A percentile compares a stretch with the other conserved stretches of the same genome.
Evolutionary conservation across 2,888 invertebrate genomes (phyloP).

Genomic region (Trissoscelio sp.): DNA sequence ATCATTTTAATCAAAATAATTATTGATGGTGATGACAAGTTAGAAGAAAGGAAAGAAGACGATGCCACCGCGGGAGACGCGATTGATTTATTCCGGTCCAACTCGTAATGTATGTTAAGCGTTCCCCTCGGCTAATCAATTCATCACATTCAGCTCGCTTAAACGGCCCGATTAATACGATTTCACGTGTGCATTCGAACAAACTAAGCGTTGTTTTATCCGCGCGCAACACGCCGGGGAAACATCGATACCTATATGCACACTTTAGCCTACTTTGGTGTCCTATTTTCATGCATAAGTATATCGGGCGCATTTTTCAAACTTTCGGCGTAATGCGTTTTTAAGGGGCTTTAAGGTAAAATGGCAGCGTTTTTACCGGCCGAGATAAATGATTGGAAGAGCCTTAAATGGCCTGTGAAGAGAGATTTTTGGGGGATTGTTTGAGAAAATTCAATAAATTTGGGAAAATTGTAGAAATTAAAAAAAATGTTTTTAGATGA

Average conservation of each 20-base stretch:
- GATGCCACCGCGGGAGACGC: background rate
- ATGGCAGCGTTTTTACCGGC: background rate
- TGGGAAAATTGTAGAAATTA: too few species aligned
- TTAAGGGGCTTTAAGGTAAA: slow-evolving; percentile 10
- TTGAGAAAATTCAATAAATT: too few species aligned
- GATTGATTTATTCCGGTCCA: slow-evolving; percentile 39
- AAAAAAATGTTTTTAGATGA: too few species aligned
- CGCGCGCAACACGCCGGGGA: slow-evolving; percentile 21
- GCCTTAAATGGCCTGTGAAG: too few species aligned
- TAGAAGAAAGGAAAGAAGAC: background rate
- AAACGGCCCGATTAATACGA: slow-evolving; percentile 50
- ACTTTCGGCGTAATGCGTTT: slow-evolving; percentile 32
- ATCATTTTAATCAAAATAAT: too few species aligned
- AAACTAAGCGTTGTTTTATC: slow-evolving; percentile 51
- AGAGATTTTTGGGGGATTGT: too few species aligned
- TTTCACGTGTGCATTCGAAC: slow-evolving; percentile 54
- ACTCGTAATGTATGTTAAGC: slow-evolving; percentile 24
- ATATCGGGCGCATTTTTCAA: slow-evolving; percentile 33
- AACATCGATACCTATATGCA: slow-evolving; percentile 49
- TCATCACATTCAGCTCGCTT: slow-evolving; percentile 29
- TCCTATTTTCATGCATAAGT: slow-evolving; percentile 60
- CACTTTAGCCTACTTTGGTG: slow-evolving; percentile 60
- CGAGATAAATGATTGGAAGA: background rate
- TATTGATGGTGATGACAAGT: too few species aligned
- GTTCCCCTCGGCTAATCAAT: slow-evolving; percentile 40